These are phyloP conservation scores for Nothobranchius kuhntae DNA, from an alignment of 2,113 vertebrate species.

Conservation along the genomic window DNA sequence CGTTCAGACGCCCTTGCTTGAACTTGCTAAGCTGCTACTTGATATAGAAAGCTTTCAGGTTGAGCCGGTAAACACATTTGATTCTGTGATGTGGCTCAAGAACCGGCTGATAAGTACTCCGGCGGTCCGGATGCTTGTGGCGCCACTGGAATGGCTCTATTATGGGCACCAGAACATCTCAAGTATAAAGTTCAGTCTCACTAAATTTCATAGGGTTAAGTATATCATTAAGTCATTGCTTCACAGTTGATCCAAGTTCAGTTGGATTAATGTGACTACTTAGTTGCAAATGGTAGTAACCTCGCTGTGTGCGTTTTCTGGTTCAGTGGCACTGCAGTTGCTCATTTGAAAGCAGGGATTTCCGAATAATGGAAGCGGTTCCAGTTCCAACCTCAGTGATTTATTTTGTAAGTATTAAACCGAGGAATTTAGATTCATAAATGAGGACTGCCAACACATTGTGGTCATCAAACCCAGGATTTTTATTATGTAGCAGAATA, in stretches of 20 bases:
- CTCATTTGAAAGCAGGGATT: slow-evolving; percentile 20
- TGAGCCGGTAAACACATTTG: slow-evolving; percentile 50
- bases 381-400: neutral
- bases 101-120: slow-evolving; percentile 27
- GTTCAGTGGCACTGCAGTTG: slow-evolving; percentile 1
- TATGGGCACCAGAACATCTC: neutral
- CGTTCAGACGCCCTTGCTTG: slow-evolving; percentile 54
- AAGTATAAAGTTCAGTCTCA: slow-evolving; percentile 5
- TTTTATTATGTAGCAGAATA: slow-evolving; percentile 36
- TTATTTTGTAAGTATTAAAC: slow-evolving; percentile 21
- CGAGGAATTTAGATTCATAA: slow-evolving; percentile 3
- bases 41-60: slow-evolving; percentile 49
- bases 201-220: neutral
- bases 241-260: neutral
- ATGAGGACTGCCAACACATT: slow-evolving; percentile 20
- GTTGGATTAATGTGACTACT: slow-evolving; percentile 8
- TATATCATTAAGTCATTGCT: neutral
- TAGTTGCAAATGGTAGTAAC: neutral
- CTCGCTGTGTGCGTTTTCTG: slow-evolving; percentile 5
- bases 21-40: slow-evolving; percentile 71
- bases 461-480: slow-evolving; percentile 15
- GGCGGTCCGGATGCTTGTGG: slow-evolving; percentile 4
- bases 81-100: slow-evolving; percentile 57
- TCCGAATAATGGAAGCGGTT: neutral
- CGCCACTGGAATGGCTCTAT: neutral